Percentiles rank a stretch among this genome's conserved stretches.
Evolutionary conservation across 2,797 vertebrate species (phyloP).

Genomic region (Schizopygopsis pylzovi): DNA sequence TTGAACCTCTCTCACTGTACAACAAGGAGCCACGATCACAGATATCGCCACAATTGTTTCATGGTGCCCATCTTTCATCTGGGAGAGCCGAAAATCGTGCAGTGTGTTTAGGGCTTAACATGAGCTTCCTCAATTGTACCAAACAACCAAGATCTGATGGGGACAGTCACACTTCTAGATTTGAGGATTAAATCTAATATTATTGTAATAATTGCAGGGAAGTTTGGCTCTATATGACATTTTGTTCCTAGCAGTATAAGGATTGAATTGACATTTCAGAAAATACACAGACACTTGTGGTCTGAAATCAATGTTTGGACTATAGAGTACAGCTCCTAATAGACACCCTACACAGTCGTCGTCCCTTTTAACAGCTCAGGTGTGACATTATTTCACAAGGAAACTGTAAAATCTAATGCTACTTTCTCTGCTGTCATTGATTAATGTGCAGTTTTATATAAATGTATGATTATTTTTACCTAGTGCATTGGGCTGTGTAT

Average conservation of each 20-base stretch:
- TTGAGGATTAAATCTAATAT: constrained; percentile 48
- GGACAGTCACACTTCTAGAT: constrained; percentile 22
- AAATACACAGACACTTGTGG: constrained; percentile 39
- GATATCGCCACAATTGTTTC: too few relatives aligned
- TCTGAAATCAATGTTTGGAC: constrained; percentile 57
- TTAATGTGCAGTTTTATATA: constrained; percentile 48
- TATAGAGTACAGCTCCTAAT: constrained; percentile 7
- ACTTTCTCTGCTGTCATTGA: not conserved
- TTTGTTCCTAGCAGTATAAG: constrained; percentile 25
- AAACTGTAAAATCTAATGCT: not conserved
- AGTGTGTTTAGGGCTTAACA: too few relatives aligned
- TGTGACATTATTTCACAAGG: not conserved
- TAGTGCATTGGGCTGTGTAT: constrained; percentile 13
- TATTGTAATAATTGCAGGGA: constrained; percentile 47
- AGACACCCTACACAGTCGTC: not conserved
- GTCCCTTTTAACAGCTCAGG: constrained; percentile 2
- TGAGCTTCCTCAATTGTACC: not conserved
- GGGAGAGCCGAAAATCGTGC: too few relatives aligned
- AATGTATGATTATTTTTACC: constrained; percentile 36
- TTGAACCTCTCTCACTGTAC: too few relatives aligned
- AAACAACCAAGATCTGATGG: not conserved
- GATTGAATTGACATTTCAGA: constrained; percentile 59
- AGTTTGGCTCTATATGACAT: constrained; percentile 48
- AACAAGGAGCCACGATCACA: too few relatives aligned
- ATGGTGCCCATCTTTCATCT: too few relatives aligned